Conservation (phyloP, 2,113 vertebrate species). For the Anser cygnoides region DNA sequence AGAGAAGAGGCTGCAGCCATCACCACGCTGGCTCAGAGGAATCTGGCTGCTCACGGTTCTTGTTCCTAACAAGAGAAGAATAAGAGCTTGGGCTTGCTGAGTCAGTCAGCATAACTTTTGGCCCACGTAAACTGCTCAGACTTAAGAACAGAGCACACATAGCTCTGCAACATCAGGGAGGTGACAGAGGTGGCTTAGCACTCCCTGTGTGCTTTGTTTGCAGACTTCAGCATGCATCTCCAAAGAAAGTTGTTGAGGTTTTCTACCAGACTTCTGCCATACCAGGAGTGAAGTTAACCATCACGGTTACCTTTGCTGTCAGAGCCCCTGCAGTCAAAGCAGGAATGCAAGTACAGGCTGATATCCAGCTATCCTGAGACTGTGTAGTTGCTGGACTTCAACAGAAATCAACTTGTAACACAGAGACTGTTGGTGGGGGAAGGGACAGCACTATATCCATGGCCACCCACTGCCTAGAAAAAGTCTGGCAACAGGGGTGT, state of each 20-base stretch:
- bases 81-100: neutral
- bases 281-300: constrained; percentile 40
- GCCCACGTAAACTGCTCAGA: neutral
- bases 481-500: constrained; percentile 72
- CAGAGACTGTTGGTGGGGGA: constrained; percentile 58
- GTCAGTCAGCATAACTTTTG: neutral
- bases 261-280: constrained; percentile 9
- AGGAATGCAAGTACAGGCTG: constrained; percentile 36
- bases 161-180: neutral
- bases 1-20: neutral
- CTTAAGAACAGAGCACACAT: neutral
- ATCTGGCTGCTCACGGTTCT: neutral
- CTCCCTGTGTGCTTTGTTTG: neutral
- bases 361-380: constrained; percentile 40
- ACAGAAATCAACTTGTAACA: constrained; percentile 55
- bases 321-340: constrained; percentile 18
- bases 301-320: constrained; percentile 24
- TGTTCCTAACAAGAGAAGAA: neutral
- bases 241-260: neutral
- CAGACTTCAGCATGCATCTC: neutral
- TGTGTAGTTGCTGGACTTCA: constrained; percentile 40
- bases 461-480: constrained; percentile 73
- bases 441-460: constrained; percentile 45
- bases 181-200: neutral
- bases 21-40: neutral